These are phyloP conservation scores for Drosophila parthenogenetica DNA, from an alignment of 2,888 invertebrate species.

Conservation along the genomic window DNA sequence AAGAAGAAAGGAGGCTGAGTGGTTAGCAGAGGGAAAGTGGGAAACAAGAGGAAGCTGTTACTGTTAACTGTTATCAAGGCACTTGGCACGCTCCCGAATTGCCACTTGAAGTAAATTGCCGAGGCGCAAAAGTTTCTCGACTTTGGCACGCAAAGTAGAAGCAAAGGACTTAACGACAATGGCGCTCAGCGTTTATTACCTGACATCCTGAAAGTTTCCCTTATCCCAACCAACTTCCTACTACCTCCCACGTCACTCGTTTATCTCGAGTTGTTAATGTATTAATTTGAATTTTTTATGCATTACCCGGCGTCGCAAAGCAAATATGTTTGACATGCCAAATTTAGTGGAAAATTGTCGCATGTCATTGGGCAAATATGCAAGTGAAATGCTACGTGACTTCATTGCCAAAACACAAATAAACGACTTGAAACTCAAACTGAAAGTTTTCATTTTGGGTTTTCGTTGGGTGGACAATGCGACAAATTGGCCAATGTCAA, in stretches of 20 bases:
- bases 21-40: background rate
- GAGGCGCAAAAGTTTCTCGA: slow-evolving; percentile 64
- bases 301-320: slow-evolving; percentile 1
- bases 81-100: slow-evolving; percentile 80
- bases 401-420: slow-evolving; percentile 61
- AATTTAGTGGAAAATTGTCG: slow-evolving; percentile 80
- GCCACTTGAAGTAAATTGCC: slow-evolving; percentile 78
- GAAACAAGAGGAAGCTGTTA: slow-evolving; percentile 18
- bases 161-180: slow-evolving; percentile 59
- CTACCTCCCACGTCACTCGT: slow-evolving; percentile 1
- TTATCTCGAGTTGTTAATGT: slow-evolving; percentile 68
- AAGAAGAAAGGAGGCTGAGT: too few species aligned
- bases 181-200: slow-evolving; percentile 68
- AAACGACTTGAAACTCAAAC: slow-evolving; percentile 25
- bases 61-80: slow-evolving; percentile 69
- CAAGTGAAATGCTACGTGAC: slow-evolving; percentile 78
- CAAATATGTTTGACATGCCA: slow-evolving; percentile 78
- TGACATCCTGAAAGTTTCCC: slow-evolving; percentile 34
- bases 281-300: slow-evolving; percentile 73
- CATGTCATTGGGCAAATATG: slow-evolving; percentile 77
- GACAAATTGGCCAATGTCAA: slow-evolving; percentile 72
- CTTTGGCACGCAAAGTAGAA: slow-evolving; percentile 59
- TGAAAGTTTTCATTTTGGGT: slow-evolving; percentile 7
- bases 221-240: background rate
- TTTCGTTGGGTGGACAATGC: slow-evolving; percentile 42